These are phyloP conservation scores for Candidula unifasciata DNA, from an alignment of 2,888 invertebrate species.

Conservation along the genomic window DNA sequence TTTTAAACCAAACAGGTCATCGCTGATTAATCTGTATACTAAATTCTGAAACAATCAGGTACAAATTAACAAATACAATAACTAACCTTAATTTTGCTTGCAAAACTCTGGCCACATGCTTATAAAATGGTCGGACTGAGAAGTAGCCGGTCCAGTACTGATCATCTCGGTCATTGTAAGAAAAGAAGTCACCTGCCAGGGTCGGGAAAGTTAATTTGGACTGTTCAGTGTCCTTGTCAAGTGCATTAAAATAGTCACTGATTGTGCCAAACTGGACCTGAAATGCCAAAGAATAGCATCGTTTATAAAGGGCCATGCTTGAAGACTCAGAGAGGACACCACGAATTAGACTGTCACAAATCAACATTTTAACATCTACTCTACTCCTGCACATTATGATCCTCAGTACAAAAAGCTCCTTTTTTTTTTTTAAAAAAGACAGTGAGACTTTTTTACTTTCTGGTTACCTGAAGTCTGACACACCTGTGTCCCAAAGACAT, in stretches of 20 bases:
- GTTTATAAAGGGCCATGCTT: neutral
- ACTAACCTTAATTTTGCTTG: slow-evolving; percentile 69
- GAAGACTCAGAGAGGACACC: neutral
- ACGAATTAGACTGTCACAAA: no score
- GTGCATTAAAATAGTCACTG: slow-evolving; percentile 73
- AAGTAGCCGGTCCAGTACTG: slow-evolving; percentile 78
- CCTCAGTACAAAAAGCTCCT: no score
- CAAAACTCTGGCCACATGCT: slow-evolving; percentile 70
- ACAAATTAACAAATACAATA: neutral
- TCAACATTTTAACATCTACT: no score
- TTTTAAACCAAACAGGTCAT: no score
- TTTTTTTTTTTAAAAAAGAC: no score
- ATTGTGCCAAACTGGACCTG: slow-evolving; percentile 77
- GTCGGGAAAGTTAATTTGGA: slow-evolving; percentile 58
- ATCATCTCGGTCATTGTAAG: slow-evolving; percentile 77
- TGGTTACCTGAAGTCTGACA: no score
- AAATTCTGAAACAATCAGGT: neutral
- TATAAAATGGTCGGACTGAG: slow-evolving; percentile 76
- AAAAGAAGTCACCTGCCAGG: slow-evolving; percentile 76
- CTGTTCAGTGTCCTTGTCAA: slow-evolving; percentile 53
- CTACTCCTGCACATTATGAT: no score
- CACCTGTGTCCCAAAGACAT: no score
- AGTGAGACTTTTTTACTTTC: no score
- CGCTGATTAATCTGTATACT: no score
- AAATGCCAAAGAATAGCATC: slow-evolving; percentile 10